Evolutionary conservation across 2,888 invertebrate genomes (phyloP), one percentile per base, ranked within the genome.

Genomic region (Steinernema carpocapsae): DNA sequence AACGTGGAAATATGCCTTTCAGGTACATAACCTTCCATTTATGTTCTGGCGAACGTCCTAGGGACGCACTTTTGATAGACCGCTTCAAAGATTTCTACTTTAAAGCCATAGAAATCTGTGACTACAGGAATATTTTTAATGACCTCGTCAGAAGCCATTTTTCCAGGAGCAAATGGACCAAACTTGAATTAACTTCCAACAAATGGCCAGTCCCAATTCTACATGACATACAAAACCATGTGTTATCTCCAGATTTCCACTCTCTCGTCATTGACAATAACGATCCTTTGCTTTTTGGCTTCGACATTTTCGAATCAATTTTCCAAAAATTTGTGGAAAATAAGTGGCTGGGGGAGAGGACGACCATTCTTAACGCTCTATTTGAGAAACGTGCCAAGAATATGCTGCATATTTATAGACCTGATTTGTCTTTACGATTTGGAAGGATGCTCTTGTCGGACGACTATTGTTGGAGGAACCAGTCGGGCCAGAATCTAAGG

Each of bases 1-100:
- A 17, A 48, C 48, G 48, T 48, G 48, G 48, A 48, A 48, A 19
- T 48, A 48, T 19, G 48, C 48, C n/a, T 48, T 48, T 19, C 48
- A 48, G 48, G 6, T 19, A 4, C n/a, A 4, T 17, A 19, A 19
- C 17, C 6, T 48, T 6, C 48, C 48, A n/a, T n/a, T n/a, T 17
- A 19, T 17, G n/a, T 4, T 48, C 48, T 19, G 48, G 3, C n/a
- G 4, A 17, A 19, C 17, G n/a, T n/a, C 48, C 10, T 48, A 17
- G n/a, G 19, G 48, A 48, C n/a, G 48, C n/a, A 10, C 48, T n/a
- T 17, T n/a, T 48, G 4, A 4, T 48, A 4, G 7, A 48, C n/a
- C 10, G 48, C 4, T 19, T 48, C 4, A 48, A 17, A 17, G 48
- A 19, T 48, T 48, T 48, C 48, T 17, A 48, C 48, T 48, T 48